Evolutionary conservation across 2,797 vertebrate genomes (phyloP), one percentile per base, ranked within the genome.

Genomic region (Galago senegalensis): DNA sequence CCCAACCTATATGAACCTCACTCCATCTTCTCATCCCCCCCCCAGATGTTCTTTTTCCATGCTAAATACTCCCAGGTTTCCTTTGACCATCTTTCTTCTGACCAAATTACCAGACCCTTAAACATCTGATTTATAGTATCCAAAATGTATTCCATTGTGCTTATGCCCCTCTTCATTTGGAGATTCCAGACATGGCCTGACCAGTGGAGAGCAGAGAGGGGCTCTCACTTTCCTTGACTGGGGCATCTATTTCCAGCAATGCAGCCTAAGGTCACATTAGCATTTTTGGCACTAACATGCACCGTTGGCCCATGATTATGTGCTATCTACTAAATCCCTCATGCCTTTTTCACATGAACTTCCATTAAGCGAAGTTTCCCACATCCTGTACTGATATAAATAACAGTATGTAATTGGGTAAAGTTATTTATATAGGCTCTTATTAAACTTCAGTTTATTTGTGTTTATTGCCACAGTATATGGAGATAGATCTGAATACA

Each of bases 261-360:
- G 29, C 58, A 75, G 37, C 31, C 81, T 72, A 87, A 90, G 88
- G 87, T 89, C 97, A 89, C 77, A 82, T 95, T 90, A 95, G 84
- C 89, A 95, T 97, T 96, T 81, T 91, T 97, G 97, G 94, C 96
- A 92, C 72, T 37, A 21, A 87, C 43, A 56, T 61, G 73, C 34
- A 5, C 49, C 18, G 1, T 82, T 87, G 87, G 75, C 67, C 92
- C 79, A n/a, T 76, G 53, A 86, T 92, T 89, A 31, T 60, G 43
- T 43, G 17, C 84, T 91, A 31, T 89, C 49, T 34, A 27, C 58
- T 34, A 72, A 95, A 85, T 49, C 61, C 69, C 37, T n/a, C 63
- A 25, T 27, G 85, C 63, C 49, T 34, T 90, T 84, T 87, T 96
- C 94, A 89, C 81, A 87, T 2, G 9, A 73, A 87, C 46, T 84